Percentiles rank a stretch among this genome's conserved stretches.
Evolutionary conservation across 2,113 vertebrate species (phyloP).

Genomic region (Oryzias curvinotus): DNA sequence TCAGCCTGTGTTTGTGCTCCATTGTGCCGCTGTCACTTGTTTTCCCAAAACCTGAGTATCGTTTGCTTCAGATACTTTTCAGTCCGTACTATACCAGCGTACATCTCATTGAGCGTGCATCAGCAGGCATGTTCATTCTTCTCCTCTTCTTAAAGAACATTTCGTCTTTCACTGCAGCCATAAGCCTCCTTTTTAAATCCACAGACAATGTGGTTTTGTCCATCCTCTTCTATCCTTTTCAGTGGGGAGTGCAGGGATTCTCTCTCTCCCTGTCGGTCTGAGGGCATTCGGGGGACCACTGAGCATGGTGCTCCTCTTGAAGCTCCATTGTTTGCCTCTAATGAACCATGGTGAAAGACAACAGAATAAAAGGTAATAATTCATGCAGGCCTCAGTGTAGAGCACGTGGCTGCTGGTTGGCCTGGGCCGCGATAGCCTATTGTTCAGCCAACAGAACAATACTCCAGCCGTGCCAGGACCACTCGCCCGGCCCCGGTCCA

Average conservation of each 20-base stretch:
- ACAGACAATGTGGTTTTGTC: constrained; percentile 86
- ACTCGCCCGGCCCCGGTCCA: constrained; percentile 57
- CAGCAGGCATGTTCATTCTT: constrained; percentile 81
- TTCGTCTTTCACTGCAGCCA: constrained; percentile 78
- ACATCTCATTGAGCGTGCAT: constrained; percentile 77
- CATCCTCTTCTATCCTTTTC: constrained; percentile 73
- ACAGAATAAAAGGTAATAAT: constrained; percentile 82
- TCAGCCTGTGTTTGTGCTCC: constrained; percentile 65
- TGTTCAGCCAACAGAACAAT: constrained; percentile 62
- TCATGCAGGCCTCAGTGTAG: constrained; percentile 67
- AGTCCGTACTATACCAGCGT: constrained; percentile 59
- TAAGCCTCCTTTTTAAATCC: constrained; percentile 86
- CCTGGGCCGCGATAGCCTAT: constrained; percentile 61
- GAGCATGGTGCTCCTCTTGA: constrained; percentile 70
- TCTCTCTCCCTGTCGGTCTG: constrained; percentile 29
- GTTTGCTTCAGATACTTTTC: constrained; percentile 72
- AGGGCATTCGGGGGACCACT: constrained; percentile 55
- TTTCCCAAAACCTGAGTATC: constrained; percentile 71
- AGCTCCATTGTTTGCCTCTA: constrained; percentile 80
- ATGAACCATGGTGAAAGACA: constrained; percentile 83
- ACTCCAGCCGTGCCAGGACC: constrained; percentile 36
- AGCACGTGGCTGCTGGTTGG: constrained; percentile 67
- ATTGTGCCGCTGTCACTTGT: constrained; percentile 74
- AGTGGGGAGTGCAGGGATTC: constrained; percentile 61
- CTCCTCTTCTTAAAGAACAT: constrained; percentile 75